These are phyloP conservation scores for Cephus pygmeus DNA, from an alignment of 2,888 invertebrate species.

Conservation along the genomic window DNA sequence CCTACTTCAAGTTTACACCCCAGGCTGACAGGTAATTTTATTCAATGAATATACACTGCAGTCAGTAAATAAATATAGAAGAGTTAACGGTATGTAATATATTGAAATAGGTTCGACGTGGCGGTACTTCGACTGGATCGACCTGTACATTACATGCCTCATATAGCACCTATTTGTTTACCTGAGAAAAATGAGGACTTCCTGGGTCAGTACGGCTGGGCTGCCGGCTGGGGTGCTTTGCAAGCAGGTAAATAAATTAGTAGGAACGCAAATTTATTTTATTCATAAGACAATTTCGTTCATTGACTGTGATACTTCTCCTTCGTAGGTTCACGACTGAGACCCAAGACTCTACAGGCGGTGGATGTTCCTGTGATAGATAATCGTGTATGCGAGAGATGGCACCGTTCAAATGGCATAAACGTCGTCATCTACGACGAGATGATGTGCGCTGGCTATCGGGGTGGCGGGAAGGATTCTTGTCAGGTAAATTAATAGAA, in stretches of 20 bases:
- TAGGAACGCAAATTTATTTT: background rate
- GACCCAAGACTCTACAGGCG: constrained; percentile 90
- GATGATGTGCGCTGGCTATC: constrained; percentile 95
- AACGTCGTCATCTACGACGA: constrained; percentile 93
- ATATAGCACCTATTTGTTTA: constrained; percentile 90
- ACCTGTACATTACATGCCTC: constrained; percentile 90
- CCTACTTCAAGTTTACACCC: constrained; percentile 92
- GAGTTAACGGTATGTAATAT: background rate
- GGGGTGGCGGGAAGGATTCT: constrained; percentile 86
- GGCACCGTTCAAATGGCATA: constrained; percentile 81
- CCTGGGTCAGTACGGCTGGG: constrained; percentile 91
- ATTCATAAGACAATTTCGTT: background rate
- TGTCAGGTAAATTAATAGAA: constrained; percentile 69
- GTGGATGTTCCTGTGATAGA: constrained; percentile 95
- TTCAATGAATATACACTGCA: background rate
- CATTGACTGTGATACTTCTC: background rate
- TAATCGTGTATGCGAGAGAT: constrained; percentile 79
- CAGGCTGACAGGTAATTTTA: constrained; percentile 76
- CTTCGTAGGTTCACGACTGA: constrained; percentile 80
- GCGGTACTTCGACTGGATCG: constrained; percentile 89
- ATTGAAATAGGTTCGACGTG: constrained; percentile 79
- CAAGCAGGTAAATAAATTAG: constrained; percentile 67
- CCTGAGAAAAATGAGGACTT: constrained; percentile 92
- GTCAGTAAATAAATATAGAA: background rate
- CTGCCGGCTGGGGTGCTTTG: constrained; percentile 93